Evolutionary conservation across 92 coral and sea anemone species (phyloP).

Genomic region (Phymanthus crucifer): DNA sequence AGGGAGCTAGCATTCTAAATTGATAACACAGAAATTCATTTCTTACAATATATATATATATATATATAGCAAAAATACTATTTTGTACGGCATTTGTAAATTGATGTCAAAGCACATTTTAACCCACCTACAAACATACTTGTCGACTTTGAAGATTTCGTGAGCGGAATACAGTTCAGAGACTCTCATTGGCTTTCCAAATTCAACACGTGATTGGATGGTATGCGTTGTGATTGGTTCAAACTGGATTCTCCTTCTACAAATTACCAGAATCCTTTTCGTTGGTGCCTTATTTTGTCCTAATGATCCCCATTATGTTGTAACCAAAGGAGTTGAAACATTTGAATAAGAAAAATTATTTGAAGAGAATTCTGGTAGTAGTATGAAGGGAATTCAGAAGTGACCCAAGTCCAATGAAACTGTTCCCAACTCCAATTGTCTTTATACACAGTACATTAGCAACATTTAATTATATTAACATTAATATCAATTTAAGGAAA

Average conservation of each 20-base stretch:
- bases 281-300: no score
- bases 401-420: neutral
- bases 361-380: no score
- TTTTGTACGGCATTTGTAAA: neutral
- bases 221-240: neutral
- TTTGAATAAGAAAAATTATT: no score
- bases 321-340: no score
- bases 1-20: neutral
- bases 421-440: neutral
- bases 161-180: neutral
- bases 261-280: no score
- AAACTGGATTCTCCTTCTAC: no score
- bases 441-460: neutral
- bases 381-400: no score
- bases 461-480: neutral
- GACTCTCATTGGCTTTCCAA: neutral
- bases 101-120: neutral
- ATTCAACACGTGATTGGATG: neutral
- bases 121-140: neutral
- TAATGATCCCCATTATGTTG: no score
- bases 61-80: neutral
- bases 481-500: neutral
- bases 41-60: neutral
- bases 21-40: neutral
- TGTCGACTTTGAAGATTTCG: neutral